These are phyloP conservation scores for Muscicapa adusta DNA, from an alignment of 2,113 vertebrate species.

Conservation along the genomic window DNA sequence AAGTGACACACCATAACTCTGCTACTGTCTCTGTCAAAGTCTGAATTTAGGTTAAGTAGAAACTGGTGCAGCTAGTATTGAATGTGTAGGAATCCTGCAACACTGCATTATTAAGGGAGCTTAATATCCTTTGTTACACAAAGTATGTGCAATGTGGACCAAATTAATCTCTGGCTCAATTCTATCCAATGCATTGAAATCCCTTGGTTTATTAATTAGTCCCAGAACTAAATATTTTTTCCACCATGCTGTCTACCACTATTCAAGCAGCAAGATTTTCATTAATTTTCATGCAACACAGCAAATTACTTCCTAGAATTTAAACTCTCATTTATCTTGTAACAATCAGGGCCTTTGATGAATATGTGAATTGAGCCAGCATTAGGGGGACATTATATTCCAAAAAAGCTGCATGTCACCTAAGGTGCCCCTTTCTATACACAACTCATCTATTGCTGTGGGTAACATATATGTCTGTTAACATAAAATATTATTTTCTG, in stretches of 20 bases:
- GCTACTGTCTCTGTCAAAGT: background rate
- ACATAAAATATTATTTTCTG: background rate
- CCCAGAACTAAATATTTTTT: slow-evolving; percentile 9
- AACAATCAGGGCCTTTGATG: background rate
- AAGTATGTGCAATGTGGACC: background rate
- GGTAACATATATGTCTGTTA: background rate
- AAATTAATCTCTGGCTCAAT: background rate
- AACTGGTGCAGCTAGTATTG: background rate
- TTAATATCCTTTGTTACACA: background rate
- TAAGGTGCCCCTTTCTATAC: background rate
- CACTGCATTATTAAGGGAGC: background rate
- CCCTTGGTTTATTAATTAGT: slow-evolving; percentile 33
- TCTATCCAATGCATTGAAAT: slow-evolving; percentile 1
- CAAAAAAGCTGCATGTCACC: background rate
- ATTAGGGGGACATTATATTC: background rate
- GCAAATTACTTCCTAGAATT: slow-evolving; percentile 26
- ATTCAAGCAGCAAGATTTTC: slow-evolving; percentile 15
- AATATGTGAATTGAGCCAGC: background rate
- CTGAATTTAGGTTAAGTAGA: background rate
- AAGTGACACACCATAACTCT: background rate
- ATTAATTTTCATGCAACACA: slow-evolving; percentile 22
- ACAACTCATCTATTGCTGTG: background rate
- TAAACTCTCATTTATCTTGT: slow-evolving; percentile 38
- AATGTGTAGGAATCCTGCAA: background rate
- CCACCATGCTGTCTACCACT: background rate